Evolutionary conservation across 2,888 invertebrate species (phyloP).

Genomic region (Petrophora chlorosata): DNA sequence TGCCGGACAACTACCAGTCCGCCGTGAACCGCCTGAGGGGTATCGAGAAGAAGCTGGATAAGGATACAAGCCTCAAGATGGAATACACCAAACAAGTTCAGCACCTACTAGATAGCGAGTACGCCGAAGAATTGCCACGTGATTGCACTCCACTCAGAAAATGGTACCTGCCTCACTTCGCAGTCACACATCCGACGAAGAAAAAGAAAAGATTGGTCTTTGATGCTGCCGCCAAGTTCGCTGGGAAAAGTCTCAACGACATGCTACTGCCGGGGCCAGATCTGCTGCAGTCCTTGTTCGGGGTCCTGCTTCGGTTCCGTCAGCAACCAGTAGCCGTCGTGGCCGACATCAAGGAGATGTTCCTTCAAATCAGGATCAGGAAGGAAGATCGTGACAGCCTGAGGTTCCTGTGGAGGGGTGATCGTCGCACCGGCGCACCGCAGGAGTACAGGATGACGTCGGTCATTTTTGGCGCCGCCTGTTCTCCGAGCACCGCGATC

Average conservation of each 20-base stretch:
- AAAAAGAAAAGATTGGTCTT: slow-evolving; percentile 4
- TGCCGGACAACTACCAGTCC: slow-evolving; percentile 13
- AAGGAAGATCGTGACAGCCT: not conserved
- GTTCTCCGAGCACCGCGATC: slow-evolving; percentile 20
- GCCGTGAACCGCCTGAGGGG: slow-evolving; percentile 4
- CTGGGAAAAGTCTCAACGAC: slow-evolving; percentile 25
- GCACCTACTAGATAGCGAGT: slow-evolving; percentile 10
- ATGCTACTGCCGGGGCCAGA: slow-evolving; percentile 36
- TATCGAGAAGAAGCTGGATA: slow-evolving; percentile 21
- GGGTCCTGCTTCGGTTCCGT: slow-evolving; percentile 36
- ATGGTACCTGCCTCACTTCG: no score
- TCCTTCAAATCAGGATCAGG: slow-evolving; percentile 7
- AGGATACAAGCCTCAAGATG: not conserved
- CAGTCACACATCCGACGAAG: no score
- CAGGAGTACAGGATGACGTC: slow-evolving; percentile 24
- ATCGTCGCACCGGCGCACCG: not conserved
- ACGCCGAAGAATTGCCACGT: no score
- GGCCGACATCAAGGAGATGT: no score
- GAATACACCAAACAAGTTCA: no score
- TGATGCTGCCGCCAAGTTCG: slow-evolving; percentile 26
- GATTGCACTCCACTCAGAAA: no score
- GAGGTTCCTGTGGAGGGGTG: slow-evolving; percentile 8
- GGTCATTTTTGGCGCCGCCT: slow-evolving; percentile 30
- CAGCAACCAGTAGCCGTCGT: slow-evolving; percentile 16
- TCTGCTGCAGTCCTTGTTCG: slow-evolving; percentile 36